Conservation (phyloP, 2,888 invertebrate species). For the Malachius bipustulatus region DNA sequence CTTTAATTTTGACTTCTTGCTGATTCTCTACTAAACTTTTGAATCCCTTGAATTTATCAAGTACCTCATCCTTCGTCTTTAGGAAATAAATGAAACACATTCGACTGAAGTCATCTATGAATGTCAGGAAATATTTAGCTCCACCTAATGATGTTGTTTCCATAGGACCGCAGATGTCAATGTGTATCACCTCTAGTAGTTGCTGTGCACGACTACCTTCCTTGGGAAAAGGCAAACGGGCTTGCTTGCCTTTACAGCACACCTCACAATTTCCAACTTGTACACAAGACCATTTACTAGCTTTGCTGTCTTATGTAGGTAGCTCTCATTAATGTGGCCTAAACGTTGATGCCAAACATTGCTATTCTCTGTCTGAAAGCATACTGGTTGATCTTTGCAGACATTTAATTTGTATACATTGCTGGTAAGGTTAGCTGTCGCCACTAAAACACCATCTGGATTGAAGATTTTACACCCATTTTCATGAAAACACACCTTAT, state of each 20-base stretch:
- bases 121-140: conserved; percentile 21
- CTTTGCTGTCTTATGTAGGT: too few species aligned
- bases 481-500: conserved; percentile 17
- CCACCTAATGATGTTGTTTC: conserved; percentile 18
- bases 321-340: conserved; percentile 13
- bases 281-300: neutral
- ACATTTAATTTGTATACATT: too few species aligned
- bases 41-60: conserved; percentile 17
- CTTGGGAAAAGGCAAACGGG: conserved; percentile 22
- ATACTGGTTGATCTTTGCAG: too few species aligned
- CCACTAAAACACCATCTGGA: conserved; percentile 13
- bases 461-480: conserved; percentile 16
- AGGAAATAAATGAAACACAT: conserved; percentile 20
- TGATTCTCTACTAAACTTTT: too few species aligned
- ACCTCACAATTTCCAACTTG: conserved; percentile 9
- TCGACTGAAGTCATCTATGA: conserved; percentile 24
- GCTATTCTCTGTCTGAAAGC: conserved; percentile 5
- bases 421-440: conserved; percentile 15
- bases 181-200: too few species aligned
- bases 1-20: too few species aligned
- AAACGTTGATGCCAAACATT: conserved; percentile 16
- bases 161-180: too few species aligned
- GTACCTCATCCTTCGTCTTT: too few species aligned
- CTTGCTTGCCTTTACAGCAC: conserved; percentile 24
- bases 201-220: conserved; percentile 12